Conservation (phyloP, 2,888 invertebrate species). For the Dryobotodes eremita region DNA sequence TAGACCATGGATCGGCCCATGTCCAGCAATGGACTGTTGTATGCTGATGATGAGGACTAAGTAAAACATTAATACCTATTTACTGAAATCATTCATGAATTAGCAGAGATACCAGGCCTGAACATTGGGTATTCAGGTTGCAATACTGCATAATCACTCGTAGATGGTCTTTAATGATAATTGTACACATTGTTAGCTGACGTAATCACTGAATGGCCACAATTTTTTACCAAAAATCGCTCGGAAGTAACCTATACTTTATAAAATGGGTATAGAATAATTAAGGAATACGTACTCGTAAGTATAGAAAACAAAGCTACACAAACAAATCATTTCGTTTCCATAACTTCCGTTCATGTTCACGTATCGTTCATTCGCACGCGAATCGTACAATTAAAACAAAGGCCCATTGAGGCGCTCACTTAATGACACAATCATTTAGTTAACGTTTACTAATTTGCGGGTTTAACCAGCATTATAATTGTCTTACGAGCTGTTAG, state of each 20-base stretch:
- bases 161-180: too few species aligned
- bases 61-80: too few species aligned
- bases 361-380: conserved; percentile 37
- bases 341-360: conserved; percentile 15
- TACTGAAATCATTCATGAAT: too few species aligned
- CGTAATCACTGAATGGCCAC: neutral
- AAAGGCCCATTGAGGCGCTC: conserved; percentile 67
- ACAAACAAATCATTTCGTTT: neutral
- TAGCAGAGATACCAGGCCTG: too few species aligned
- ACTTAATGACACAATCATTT: conserved; percentile 77
- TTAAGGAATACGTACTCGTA: neutral
- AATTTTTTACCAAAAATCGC: too few species aligned
- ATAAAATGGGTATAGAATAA: neutral
- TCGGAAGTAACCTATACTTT: neutral
- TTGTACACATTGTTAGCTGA: too few species aligned
- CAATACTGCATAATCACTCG: too few species aligned
- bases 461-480: conserved; percentile 79
- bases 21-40: too few species aligned
- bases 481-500: conserved; percentile 77
- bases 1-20: too few species aligned
- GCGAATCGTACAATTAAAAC: conserved; percentile 65
- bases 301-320: neutral
- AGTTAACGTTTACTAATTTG: conserved; percentile 80
- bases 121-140: too few species aligned
- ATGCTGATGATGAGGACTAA: too few species aligned